These are phyloP conservation scores for Labeo catla DNA, from an alignment of 2,113 vertebrate genomes.

Conservation along the genomic window DNA sequence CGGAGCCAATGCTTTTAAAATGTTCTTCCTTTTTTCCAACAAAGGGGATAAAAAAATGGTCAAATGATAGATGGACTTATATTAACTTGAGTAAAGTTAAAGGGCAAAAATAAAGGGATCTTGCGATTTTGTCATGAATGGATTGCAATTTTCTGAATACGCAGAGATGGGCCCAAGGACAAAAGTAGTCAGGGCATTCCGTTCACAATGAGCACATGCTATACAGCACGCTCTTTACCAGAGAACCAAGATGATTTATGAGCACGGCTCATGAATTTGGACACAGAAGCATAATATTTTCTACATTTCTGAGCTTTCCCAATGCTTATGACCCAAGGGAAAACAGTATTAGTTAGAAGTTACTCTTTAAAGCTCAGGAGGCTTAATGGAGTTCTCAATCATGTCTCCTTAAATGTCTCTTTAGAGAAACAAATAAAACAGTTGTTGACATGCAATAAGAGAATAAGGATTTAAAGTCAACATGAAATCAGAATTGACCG, in stretches of 20 bases:
- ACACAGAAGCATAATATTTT: constrained; percentile 1
- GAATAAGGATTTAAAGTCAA: background rate
- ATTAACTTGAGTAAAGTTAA: constrained; percentile 2
- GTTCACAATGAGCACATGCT: background rate
- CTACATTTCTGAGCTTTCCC: background rate
- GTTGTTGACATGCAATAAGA: background rate
- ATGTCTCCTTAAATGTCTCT: background rate
- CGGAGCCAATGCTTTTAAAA: constrained; percentile 16
- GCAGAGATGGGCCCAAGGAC: constrained; percentile 16
- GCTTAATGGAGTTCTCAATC: background rate
- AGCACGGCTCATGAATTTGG: constrained; percentile 7
- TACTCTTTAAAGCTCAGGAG: background rate
- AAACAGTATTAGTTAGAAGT: background rate
- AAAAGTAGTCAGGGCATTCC: background rate
- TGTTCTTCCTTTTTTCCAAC: background rate
- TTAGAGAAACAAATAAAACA: background rate
- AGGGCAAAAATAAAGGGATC: constrained; percentile 9
- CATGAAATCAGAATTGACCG: background rate
- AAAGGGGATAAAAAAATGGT: constrained; percentile 7
- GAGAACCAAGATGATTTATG: constrained; percentile 10
- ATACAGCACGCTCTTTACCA: background rate
- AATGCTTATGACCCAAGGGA: background rate
- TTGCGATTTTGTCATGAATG: constrained; percentile 1
- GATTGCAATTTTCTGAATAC: constrained; percentile 16
- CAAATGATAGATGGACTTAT: constrained; percentile 19